Percentiles rank a stretch among this genome's conserved stretches.
phyloP scores from a whole-genome alignment of 2,888 invertebrate genomes.

The Rhodophaea formosa region DNA sequence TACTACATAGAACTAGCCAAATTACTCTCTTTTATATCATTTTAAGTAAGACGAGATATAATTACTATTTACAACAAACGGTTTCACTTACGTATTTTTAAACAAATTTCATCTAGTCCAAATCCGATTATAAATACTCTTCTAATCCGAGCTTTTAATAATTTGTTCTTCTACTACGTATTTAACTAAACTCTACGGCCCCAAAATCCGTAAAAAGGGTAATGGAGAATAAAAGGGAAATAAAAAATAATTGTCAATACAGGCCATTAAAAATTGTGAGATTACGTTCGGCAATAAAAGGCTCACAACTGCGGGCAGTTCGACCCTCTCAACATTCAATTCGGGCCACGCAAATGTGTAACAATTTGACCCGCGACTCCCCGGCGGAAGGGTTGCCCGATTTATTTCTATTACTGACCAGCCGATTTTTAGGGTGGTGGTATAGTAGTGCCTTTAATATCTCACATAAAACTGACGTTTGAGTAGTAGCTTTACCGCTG shows the following conservation, averaged over 20 bases:
- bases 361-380: constrained; percentile 31
- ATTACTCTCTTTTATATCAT: too few relatives aligned
- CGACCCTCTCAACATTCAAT: constrained; percentile 51
- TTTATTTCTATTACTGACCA: constrained; percentile 55
- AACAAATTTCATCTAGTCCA: too few relatives aligned
- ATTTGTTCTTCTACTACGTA: too few relatives aligned
- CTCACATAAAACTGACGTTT: too few relatives aligned
- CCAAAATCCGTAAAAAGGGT: not conserved
- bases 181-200: too few relatives aligned
- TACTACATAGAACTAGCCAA: too few relatives aligned
- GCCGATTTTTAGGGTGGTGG: constrained; percentile 30
- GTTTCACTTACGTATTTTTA: too few relatives aligned
- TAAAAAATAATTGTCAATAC: constrained; percentile 6
- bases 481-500: too few relatives aligned
- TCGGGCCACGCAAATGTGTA: constrained; percentile 37
- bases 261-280: constrained; percentile 15
- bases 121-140: too few relatives aligned
- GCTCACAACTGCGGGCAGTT: constrained; percentile 25
- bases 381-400: constrained; percentile 36
- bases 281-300: constrained; percentile 27
- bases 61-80: too few relatives aligned
- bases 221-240: not conserved
- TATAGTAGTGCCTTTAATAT: not conserved
- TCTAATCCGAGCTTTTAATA: too few relatives aligned
- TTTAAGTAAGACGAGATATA: too few relatives aligned